Percentiles rank a stretch among this genome's conserved stretches.
These are phyloP conservation scores for Eriosoma lanigerum DNA, from an alignment of 1,140 invertebrate species.

Conservation along the genomic window DNA sequence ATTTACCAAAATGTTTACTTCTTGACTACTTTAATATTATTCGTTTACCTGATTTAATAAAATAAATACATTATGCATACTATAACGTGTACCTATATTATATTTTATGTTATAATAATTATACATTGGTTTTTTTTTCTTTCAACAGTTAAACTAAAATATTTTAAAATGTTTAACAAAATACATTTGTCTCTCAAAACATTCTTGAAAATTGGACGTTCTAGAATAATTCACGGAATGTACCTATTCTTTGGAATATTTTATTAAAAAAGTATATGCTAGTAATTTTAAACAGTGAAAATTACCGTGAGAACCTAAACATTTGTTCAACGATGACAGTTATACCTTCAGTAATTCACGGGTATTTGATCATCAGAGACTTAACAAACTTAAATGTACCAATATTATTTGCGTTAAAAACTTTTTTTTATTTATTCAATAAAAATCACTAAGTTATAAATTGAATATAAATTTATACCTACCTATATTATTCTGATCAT, in stretches of 20 bases:
- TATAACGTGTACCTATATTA: too few relatives aligned
- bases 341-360: background rate
- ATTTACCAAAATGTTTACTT: too few relatives aligned
- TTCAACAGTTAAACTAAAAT: too few relatives aligned
- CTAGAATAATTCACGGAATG: background rate
- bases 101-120: too few relatives aligned
- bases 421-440: background rate
- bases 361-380: constrained; percentile 1
- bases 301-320: background rate
- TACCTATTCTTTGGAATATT: background rate
- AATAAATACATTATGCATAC: too few relatives aligned
- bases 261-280: background rate
- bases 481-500: background rate
- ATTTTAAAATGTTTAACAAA: too few relatives aligned
- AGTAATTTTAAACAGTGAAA: background rate
- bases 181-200: background rate
- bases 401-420: background rate
- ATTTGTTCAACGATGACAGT: background rate
- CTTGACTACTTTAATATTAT: too few relatives aligned
- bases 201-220: too few relatives aligned
- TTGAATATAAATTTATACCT: background rate
- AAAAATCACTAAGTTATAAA: background rate
- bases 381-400: background rate
- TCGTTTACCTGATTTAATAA: too few relatives aligned
- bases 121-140: too few relatives aligned